Percentiles rank a stretch among this genome's conserved stretches.
phyloP scores from a whole-genome alignment of 2,888 invertebrate genomes.

The Eupithecia subumbrata region DNA sequence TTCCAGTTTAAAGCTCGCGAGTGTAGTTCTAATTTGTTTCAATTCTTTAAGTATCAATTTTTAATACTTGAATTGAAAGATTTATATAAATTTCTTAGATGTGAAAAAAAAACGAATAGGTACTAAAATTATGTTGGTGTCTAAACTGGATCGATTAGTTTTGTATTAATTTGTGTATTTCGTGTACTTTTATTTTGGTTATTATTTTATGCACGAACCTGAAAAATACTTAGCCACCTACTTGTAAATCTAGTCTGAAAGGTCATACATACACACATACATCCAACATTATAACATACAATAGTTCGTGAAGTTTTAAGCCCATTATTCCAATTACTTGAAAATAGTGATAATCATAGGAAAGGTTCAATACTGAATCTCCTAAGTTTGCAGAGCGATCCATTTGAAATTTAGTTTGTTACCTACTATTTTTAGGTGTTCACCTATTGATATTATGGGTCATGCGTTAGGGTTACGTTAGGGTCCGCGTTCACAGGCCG shows the following conservation, averaged over 20 bases:
- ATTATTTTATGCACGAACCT: neutral
- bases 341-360: neutral
- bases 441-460: too few relatives aligned
- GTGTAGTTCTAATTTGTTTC: too few relatives aligned
- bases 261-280: neutral
- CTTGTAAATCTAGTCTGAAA: neutral
- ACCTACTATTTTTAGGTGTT: too few relatives aligned
- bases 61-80: too few relatives aligned
- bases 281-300: slow-evolving; percentile 4
- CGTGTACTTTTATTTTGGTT: neutral
- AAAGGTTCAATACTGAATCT: too few relatives aligned
- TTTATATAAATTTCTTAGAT: neutral
- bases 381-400: too few relatives aligned
- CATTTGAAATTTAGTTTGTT: too few relatives aligned
- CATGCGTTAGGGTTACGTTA: too few relatives aligned
- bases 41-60: too few relatives aligned
- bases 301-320: neutral
- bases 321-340: neutral
- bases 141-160: neutral
- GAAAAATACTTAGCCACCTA: neutral
- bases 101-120: neutral
- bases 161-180: neutral
- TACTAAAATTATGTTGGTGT: too few relatives aligned
- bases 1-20: too few relatives aligned
- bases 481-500: too few relatives aligned